A percentile compares a stretch with the other conserved stretches of the same genome.
phyloP scores from a whole-genome alignment of 2,113 vertebrate genomes.

The Meriones unguiculatus region DNA sequence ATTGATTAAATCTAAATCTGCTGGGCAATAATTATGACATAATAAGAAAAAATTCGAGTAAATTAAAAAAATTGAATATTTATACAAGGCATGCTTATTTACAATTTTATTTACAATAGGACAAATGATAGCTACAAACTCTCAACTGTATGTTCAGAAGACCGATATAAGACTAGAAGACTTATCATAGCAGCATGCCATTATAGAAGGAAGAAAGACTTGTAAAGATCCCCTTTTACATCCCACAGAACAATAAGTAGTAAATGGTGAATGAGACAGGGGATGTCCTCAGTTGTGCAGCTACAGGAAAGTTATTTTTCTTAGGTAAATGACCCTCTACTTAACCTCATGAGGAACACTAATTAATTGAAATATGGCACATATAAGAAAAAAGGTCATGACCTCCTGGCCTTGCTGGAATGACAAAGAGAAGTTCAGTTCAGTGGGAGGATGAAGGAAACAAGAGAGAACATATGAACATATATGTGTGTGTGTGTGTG shows the following conservation, averaged over 20 bases:
- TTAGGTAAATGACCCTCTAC: not conserved
- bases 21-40: slow-evolving; percentile 17
- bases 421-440: not conserved
- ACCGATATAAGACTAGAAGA: not conserved
- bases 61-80: slow-evolving; percentile 49
- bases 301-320: not conserved
- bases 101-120: not conserved
- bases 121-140: not conserved
- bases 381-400: not conserved
- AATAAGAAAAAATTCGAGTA: slow-evolving; percentile 27
- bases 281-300: too few relatives aligned
- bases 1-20: slow-evolving; percentile 2
- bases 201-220: not conserved
- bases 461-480: not conserved
- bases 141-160: not conserved
- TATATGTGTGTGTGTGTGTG: not conserved
- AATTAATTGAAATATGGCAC: not conserved
- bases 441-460: not conserved
- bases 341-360: not conserved
- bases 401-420: not conserved
- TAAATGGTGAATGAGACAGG: not conserved
- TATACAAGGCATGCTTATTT: not conserved
- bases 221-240: too few relatives aligned
- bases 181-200: not conserved
- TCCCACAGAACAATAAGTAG: too few relatives aligned